Percentiles rank a stretch among this genome's conserved stretches.
phyloP scores from a whole-genome alignment of 2,797 vertebrate species.

The Pangasius sanitwongsei region DNA sequence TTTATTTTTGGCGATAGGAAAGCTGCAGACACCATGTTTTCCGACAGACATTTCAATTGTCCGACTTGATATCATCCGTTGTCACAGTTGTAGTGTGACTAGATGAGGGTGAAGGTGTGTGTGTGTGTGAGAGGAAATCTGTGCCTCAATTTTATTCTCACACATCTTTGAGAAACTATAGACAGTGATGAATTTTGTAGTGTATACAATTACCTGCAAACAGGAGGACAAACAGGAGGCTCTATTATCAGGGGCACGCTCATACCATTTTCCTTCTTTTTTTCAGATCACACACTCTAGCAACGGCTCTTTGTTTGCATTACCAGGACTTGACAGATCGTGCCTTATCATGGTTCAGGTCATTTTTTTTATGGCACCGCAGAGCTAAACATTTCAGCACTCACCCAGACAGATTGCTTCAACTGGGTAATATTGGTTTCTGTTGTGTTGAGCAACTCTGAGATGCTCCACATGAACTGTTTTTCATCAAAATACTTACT shows the following conservation, averaged over 20 bases:
- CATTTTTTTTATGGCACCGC: background rate
- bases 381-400: background rate
- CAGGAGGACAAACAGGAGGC: background rate
- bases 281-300: background rate
- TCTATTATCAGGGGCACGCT: too few species aligned
- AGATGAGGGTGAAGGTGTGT: background rate
- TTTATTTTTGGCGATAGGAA: background rate
- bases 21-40: background rate
- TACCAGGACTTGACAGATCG: background rate
- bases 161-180: background rate
- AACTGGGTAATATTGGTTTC: background rate
- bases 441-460: background rate
- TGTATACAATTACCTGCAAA: background rate
- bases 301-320: background rate
- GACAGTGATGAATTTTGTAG: background rate
- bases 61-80: background rate
- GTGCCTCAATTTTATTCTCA: background rate
- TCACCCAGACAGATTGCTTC: conserved; percentile 7
- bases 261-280: background rate
- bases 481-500: conserved; percentile 20
- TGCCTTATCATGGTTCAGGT: background rate
- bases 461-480: conserved; percentile 8
- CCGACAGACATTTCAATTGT: background rate
- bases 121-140: background rate
- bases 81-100: background rate